phyloP scores from a whole-genome alignment of 2,888 invertebrate species.

The Ashinkailepas kermadecensis region DNA sequence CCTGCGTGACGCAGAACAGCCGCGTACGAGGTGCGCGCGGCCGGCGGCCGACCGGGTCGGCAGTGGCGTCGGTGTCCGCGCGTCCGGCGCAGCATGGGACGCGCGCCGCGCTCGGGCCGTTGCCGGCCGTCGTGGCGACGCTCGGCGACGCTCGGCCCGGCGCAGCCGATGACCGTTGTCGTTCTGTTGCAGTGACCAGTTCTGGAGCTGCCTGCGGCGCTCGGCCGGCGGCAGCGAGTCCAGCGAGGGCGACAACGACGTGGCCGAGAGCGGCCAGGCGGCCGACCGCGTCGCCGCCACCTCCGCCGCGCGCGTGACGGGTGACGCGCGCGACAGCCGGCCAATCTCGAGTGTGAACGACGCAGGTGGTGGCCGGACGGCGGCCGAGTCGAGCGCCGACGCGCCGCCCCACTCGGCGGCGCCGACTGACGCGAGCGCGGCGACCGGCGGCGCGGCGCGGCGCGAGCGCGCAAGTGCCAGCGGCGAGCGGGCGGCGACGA shows the following conservation, averaged over 20 bases:
- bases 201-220: not conserved
- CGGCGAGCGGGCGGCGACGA: not conserved
- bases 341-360: not conserved
- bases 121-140: not conserved
- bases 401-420: not conserved
- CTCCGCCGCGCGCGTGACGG: too few relatives aligned
- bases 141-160: not conserved
- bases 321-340: not conserved
- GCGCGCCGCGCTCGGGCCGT: not conserved
- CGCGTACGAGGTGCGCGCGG: not conserved
- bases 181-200: not conserved
- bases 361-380: not conserved
- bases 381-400: not conserved
- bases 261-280: not conserved
- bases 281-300: too few relatives aligned
- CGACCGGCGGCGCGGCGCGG: not conserved
- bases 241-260: not conserved
- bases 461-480: too few relatives aligned
- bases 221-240: not conserved
- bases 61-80: not conserved
- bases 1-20: not conserved
- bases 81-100: not conserved
- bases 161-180: too few relatives aligned
- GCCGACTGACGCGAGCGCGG: not conserved
- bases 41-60: not conserved